Percentiles rank a stretch among this genome's conserved stretches.
phyloP scores from a whole-genome alignment of 2,113 vertebrate species.

The Odontophorus gujanensis region DNA sequence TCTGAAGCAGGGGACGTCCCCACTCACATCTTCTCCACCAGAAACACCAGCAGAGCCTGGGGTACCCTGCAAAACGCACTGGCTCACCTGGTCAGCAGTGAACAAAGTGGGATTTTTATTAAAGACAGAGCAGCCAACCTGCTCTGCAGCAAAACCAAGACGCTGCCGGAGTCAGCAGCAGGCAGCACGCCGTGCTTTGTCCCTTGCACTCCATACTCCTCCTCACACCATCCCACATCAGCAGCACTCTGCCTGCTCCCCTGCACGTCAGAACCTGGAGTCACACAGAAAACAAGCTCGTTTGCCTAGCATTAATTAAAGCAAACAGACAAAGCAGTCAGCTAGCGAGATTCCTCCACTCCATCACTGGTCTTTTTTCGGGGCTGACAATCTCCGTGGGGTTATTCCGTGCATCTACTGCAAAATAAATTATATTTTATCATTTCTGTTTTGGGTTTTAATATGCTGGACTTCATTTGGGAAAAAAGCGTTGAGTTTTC shows the following conservation, averaged over 20 bases:
- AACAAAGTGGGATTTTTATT: not conserved
- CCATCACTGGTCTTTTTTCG: conserved; percentile 51
- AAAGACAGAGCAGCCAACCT: not conserved
- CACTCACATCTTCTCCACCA: too few species aligned
- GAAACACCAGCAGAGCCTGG: not conserved
- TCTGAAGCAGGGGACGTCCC: not conserved
- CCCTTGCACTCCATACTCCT: fast-evolving
- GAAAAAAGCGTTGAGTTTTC: conserved; percentile 11
- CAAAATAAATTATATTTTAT: conserved; percentile 56
- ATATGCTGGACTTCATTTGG: conserved; percentile 62
- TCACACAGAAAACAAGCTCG: not conserved
- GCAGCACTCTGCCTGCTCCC: not conserved
- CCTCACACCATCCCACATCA: not conserved
- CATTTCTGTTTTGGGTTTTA: conserved; percentile 63
- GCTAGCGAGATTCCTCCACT: not conserved
- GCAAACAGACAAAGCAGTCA: conserved; percentile 44
- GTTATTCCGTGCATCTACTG: conserved; percentile 6
- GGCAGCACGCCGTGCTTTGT: fast-evolving
- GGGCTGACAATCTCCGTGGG: conserved; percentile 61
- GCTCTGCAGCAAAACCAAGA: not conserved
- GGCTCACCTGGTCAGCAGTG: fast-evolving
- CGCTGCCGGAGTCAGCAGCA: not conserved
- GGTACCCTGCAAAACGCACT: fast-evolving
- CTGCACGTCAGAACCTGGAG: not conserved
- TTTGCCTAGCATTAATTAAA: conserved; percentile 43